These are phyloP conservation scores for Ia io DNA, from an alignment of 2,113 vertebrate species.

Conservation along the genomic window DNA sequence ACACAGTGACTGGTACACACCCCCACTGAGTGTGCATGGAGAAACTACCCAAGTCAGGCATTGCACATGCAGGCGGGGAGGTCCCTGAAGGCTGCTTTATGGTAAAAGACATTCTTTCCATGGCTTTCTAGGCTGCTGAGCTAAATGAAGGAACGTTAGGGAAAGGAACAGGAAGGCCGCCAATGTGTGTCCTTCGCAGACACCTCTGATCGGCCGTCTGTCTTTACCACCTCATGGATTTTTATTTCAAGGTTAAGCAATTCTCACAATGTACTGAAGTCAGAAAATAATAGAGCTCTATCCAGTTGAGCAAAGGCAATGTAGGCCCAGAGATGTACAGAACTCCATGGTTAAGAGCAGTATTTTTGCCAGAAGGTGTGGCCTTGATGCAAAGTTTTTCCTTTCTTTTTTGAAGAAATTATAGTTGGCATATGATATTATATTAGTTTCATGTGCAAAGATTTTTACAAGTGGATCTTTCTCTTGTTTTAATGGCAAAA, in stretches of 20 bases:
- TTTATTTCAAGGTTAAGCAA: background rate
- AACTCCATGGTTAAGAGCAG: background rate
- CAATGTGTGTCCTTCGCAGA: background rate
- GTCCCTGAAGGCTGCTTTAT: background rate
- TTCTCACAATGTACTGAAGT: background rate
- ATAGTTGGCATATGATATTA: background rate
- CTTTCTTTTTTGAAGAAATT: background rate
- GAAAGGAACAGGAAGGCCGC: background rate
- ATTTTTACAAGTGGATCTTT: background rate
- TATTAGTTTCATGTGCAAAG: background rate
- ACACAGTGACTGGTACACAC: accelerated
- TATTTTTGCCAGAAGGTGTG: background rate
- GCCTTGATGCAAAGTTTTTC: background rate
- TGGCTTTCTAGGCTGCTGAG: background rate
- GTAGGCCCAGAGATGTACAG: background rate
- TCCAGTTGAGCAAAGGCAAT: background rate
- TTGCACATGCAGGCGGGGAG: accelerated
- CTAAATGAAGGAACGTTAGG: background rate
- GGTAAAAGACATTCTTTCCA: background rate
- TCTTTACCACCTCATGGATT: background rate
- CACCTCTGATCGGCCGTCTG: background rate
- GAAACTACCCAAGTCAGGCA: background rate
- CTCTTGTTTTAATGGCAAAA: background rate
- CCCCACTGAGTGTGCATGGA: accelerated
- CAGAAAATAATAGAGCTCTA: background rate